Percentiles rank a stretch among this genome's conserved stretches.
Evolutionary conservation across 2,888 invertebrate genomes (phyloP).

Genomic region (Dyspetes luteomarginatus): DNA sequence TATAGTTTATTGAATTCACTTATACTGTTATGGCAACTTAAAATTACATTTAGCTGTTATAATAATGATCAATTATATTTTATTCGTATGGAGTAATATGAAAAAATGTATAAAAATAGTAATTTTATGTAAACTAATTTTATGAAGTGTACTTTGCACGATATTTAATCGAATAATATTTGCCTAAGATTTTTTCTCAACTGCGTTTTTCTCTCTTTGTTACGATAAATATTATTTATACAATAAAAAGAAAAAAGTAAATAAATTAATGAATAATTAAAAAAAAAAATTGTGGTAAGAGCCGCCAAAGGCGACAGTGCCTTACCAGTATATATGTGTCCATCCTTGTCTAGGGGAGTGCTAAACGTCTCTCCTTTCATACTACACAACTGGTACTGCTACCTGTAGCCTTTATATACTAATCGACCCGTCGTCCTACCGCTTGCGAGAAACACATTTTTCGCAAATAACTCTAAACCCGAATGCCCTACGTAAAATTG

Average conservation of each 20-base stretch:
- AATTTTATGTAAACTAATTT: too few relatives aligned
- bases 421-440: conserved; percentile 16
- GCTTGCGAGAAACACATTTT: conserved; percentile 75
- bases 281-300: conserved; percentile 78
- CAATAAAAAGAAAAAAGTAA: neutral
- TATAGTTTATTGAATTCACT: too few relatives aligned
- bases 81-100: too few relatives aligned
- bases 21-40: too few relatives aligned
- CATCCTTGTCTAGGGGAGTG: conserved; percentile 96
- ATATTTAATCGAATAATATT: too few relatives aligned
- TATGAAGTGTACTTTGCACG: too few relatives aligned
- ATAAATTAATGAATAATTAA: conserved; percentile 3
- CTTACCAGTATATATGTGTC: conserved; percentile 83
- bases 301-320: conserved; percentile 77
- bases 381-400: conserved; percentile 88
- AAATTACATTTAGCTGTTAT: too few relatives aligned
- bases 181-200: too few relatives aligned
- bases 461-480: conserved; percentile 51
- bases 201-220: too few relatives aligned
- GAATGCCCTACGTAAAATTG: conserved; percentile 13
- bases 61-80: too few relatives aligned
- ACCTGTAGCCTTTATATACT: conserved; percentile 76
- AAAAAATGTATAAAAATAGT: too few relatives aligned
- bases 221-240: too few relatives aligned
- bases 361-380: conserved; percentile 99